phyloP scores from a whole-genome alignment of 2,888 invertebrate genomes.

The Xanthorhoe designata region DNA sequence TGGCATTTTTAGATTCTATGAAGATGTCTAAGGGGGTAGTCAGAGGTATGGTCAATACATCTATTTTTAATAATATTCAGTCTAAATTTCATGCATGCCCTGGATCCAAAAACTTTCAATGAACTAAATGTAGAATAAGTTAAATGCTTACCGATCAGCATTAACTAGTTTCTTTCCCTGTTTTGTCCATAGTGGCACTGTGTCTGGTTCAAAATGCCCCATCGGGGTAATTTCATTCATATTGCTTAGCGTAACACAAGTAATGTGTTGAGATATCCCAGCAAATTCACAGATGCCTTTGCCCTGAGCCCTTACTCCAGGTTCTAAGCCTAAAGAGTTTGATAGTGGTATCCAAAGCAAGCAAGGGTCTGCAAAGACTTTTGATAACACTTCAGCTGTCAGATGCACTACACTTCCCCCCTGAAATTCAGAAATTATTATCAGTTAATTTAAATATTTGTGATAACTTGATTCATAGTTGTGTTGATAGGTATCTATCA shows the following conservation, averaged over 20 bases:
- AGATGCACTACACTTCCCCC: conserved; percentile 94
- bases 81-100: too few species aligned
- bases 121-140: conserved; percentile 4
- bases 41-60: too few species aligned
- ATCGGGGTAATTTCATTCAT: conserved; percentile 87
- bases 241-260: conserved; percentile 88
- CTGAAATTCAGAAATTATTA: conserved; percentile 69
- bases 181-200: conserved; percentile 92
- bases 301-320: conserved; percentile 87
- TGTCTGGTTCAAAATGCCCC: conserved; percentile 90
- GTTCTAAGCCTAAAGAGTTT: conserved; percentile 87
- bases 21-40: too few species aligned
- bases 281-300: conserved; percentile 90
- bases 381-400: conserved; percentile 90
- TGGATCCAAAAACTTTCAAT: too few species aligned
- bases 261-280: conserved; percentile 83
- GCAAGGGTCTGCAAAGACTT: conserved; percentile 86
- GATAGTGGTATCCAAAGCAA: conserved; percentile 90
- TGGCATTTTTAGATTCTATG: too few species aligned
- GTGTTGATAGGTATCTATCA: too few species aligned
- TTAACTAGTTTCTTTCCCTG: conserved; percentile 90
- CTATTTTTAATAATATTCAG: too few species aligned
- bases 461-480: too few species aligned
- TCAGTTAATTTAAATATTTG: too few species aligned
- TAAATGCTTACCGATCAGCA: conserved; percentile 78